These are phyloP conservation scores for Carcina quercana DNA, from an alignment of 2,888 invertebrate species.

Conservation along the genomic window DNA sequence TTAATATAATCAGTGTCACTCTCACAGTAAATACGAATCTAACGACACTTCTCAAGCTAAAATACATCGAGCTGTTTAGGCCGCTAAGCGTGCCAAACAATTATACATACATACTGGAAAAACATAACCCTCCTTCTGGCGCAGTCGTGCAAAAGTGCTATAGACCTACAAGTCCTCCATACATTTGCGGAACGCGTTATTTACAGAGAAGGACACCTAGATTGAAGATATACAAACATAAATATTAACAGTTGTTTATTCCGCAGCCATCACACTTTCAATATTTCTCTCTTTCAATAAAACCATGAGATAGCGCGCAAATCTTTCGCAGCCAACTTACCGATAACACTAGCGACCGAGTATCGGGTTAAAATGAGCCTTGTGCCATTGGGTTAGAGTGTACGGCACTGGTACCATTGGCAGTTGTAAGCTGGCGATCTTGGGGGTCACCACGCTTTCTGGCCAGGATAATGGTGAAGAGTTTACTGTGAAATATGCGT, in stretches of 20 bases:
- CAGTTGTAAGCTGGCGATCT: constrained; percentile 1
- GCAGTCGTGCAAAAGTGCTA: too few relatives aligned
- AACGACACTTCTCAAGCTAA: too few relatives aligned
- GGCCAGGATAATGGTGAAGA: constrained; percentile 26
- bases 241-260: neutral
- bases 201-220: neutral
- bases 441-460: constrained; percentile 48
- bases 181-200: too few relatives aligned
- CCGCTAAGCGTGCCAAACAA: too few relatives aligned
- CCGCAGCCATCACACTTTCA: constrained; percentile 1
- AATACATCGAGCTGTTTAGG: too few relatives aligned
- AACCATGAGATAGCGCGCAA: constrained; percentile 9
- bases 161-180: too few relatives aligned
- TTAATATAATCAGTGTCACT: too few relatives aligned
- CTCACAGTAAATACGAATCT: too few relatives aligned
- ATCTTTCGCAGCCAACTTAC: neutral
- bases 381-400: neutral
- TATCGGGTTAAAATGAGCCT: neutral
- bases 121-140: too few relatives aligned
- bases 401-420: neutral
- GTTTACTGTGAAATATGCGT: constrained; percentile 21
- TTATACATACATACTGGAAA: too few relatives aligned
- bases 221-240: neutral
- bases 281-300: constrained; percentile 6
- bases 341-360: too few relatives aligned